Base-by-base conservation (phyloP, 2,888 invertebrate species). In the Rhogogaster chlorosoma region DNA sequence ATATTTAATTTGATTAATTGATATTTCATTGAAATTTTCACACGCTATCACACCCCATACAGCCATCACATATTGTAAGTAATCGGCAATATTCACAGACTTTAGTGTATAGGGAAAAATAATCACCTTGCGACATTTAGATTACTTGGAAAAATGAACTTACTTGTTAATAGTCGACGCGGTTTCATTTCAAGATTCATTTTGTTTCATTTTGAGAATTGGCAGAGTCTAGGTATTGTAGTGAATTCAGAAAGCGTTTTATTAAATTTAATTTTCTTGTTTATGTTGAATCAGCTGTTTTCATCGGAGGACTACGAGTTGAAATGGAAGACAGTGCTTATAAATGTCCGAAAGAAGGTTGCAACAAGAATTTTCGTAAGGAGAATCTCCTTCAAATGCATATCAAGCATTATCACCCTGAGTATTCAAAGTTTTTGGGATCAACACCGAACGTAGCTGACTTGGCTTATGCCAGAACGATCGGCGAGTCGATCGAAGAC, bases 341-440 rank as follows among this genome's bases (percentile, higher is more conserved):
- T 88, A 95, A 94, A 49, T 98, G 98, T 91, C 98, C 98, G 0
- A 96, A 97, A 77, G 96, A 97, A 86, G 96, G 96, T 0, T 99
- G 99, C 92, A 96, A 95, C 82, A 99, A 99, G 93, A 97, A 96
- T 89, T 99, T 98, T 92, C 95, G 99, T 6, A 98, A 98, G 91
- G 98, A 98, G 91, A 98, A 97, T 87, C 95, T 99, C 80, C 94
- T 99, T 10, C 97, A 97, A 94, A 98, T 98, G 96, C 99, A 99
- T 92, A 97, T 99, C 67, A 99, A 99, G 91, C 98, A 99, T 93
- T 99, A 99, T 93, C 99, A 99, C 93, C 96, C 96, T 1, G 97
- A 98, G 87, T 95, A 97, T 85, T 95, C 96, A 1, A 96, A 97
- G 92, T 96, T 96, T 92, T 94, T 98, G 87, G 97, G 97, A 3